Base-by-base conservation (phyloP, 2,888 invertebrate species). In the Gymnoscelis rufifasciata region DNA sequence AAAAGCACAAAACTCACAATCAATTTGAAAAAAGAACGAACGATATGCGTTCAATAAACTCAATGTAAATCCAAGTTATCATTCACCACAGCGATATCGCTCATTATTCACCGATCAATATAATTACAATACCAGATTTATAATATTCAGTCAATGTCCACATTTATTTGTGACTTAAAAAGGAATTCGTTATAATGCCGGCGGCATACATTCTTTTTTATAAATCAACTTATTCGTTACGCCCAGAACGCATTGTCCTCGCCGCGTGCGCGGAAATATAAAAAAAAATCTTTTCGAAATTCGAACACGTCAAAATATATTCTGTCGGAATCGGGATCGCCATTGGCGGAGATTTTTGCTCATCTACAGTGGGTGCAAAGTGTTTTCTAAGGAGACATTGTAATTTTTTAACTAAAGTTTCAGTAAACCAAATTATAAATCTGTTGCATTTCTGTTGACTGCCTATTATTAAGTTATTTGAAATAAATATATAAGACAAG, bases 211-310 rank as follows among this genome's bases (percentile, higher is more conserved):
- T 67, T 71, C 64, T 59, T 74, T 75, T 74, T 74, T 78, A 78
- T 81, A 80, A 80, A 83, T 78, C 79, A 82, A 76, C 73, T 76
- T 79, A 82, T 83, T 80, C 83, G 83, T 77, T 82, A 77, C 80
- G 80, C 78, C 71, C 68, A 68, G 69, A 66, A 74, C 64, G 71
- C 80, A 81, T 83, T 83, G 82, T 82, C 78, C 81, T 74, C 72
- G 74, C 66, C 65, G 72, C 71, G 70, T 62, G 68, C 66, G 65
- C 47, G 59, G 59, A 68, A 71, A 67, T 59, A 57, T 68, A 72
- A 71, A 73, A 65, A 62, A 64, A 61, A 55, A 59, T 54, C 52
- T 57, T 66, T 69, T 68, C 57, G 62, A 76, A 81, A 75, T 78
- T 77, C 72, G 76, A 76, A 75, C 67, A 71, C 73, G 69, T 81